Conservation (phyloP, 1,140 invertebrate species). For the Eumeta japonica region DNA sequence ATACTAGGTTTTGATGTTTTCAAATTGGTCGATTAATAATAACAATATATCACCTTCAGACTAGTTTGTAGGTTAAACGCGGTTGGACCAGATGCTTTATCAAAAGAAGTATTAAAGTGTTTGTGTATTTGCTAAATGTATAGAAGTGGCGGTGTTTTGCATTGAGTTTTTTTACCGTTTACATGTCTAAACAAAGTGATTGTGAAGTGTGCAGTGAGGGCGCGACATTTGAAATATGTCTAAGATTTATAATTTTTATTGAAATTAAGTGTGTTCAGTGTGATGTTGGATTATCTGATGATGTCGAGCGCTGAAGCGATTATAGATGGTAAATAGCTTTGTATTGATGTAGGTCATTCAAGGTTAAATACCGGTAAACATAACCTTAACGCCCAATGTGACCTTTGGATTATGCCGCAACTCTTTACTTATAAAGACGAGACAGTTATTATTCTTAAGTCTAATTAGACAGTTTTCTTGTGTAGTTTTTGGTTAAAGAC, state of each 20-base stretch:
- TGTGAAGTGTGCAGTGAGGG: constrained; percentile 21
- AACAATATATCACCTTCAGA: constrained; percentile 58
- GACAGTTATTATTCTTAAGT: no score
- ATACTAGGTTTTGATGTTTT: constrained; percentile 11
- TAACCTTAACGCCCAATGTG: constrained; percentile 25
- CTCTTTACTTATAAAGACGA: no score
- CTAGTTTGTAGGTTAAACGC: constrained; percentile 57
- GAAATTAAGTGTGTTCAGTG: neutral
- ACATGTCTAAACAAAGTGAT: constrained; percentile 8
- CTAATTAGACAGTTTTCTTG: no score
- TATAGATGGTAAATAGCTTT: no score
- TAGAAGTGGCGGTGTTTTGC: neutral
- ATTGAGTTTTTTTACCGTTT: neutral
- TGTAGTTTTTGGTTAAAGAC: no score
- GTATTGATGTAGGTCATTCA: constrained; percentile 56
- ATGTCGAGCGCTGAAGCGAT: constrained; percentile 3
- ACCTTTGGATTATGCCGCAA: neutral
- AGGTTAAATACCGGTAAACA: constrained; percentile 50
- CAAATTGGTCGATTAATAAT: constrained; percentile 34
- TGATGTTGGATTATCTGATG: constrained; percentile 4
- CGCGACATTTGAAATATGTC: constrained; percentile 34
- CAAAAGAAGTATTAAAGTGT: constrained; percentile 17
- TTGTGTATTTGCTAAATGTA: neutral
- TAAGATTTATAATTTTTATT: neutral
- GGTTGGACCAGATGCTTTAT: constrained; percentile 23